phyloP scores from a whole-genome alignment of 2,888 invertebrate species.

The Cataglyphis altisquamis region DNA sequence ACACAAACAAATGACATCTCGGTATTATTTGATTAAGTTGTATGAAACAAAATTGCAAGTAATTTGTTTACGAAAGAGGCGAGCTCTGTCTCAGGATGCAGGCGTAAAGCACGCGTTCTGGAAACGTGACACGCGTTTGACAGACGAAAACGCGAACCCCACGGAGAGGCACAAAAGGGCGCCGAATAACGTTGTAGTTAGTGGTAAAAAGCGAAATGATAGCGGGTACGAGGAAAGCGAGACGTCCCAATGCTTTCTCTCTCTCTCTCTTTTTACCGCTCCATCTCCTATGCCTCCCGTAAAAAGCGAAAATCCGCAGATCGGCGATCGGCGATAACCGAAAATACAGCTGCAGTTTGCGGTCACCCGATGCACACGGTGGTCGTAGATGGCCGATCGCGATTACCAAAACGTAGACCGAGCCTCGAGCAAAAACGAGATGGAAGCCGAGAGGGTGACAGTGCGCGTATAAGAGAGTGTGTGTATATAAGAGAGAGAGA shows the following conservation, averaged over 20 bases:
- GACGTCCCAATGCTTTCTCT: not conserved
- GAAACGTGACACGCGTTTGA: constrained; percentile 7
- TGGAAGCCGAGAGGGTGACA: constrained; percentile 39
- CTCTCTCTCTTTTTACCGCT: not conserved
- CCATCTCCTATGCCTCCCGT: constrained; percentile 22
- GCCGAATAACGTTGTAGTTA: constrained; percentile 29
- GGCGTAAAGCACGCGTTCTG: not conserved
- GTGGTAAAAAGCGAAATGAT: constrained; percentile 67
- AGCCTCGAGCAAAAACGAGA: constrained; percentile 36
- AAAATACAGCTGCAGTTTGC: constrained; percentile 85
- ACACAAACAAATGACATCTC: not conserved
- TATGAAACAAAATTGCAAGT: not conserved
- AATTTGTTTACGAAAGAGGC: not conserved
- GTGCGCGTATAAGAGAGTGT: not conserved
- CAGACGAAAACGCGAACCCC: constrained; percentile 16
- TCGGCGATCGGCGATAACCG: constrained; percentile 84
- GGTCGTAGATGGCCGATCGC: constrained; percentile 76
- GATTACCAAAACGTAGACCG: constrained; percentile 66
- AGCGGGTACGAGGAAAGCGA: constrained; percentile 51
- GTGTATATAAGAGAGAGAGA: not conserved
- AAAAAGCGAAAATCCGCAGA: constrained; percentile 83
- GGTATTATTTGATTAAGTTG: not conserved
- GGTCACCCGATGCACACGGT: constrained; percentile 80
- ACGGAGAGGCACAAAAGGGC: not conserved
- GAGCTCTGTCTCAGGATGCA: not conserved